Percentiles rank a stretch among this genome's conserved stretches.
phyloP scores from a whole-genome alignment of 2,888 invertebrate species.

The Dryococelus australis region DNA sequence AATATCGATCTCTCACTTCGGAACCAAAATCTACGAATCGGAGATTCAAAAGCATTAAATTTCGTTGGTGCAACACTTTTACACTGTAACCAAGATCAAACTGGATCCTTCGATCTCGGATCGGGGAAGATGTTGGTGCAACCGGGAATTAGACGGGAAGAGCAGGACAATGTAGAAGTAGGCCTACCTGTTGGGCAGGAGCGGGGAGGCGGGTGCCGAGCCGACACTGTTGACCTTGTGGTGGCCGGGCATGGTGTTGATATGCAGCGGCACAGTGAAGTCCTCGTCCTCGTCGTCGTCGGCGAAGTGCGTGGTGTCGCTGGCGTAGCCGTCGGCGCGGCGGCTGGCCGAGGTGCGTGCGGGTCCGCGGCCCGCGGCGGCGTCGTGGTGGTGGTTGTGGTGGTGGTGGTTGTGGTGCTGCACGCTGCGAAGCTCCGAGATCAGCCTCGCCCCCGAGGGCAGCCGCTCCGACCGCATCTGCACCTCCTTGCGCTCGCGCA shows the following conservation, averaged over 20 bases:
- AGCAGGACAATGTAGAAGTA: background rate
- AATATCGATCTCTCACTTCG: too few relatives aligned
- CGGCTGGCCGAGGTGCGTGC: constrained; percentile 60
- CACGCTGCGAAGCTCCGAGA: constrained; percentile 65
- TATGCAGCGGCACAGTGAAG: constrained; percentile 73
- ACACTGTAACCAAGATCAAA: too few relatives aligned
- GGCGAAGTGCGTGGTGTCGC: constrained; percentile 79
- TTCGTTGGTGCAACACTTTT: too few relatives aligned
- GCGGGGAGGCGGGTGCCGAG: constrained; percentile 61
- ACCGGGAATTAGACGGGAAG: too few relatives aligned
- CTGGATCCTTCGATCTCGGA: too few relatives aligned
- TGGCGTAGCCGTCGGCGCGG: constrained; percentile 76
- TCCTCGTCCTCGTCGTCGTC: constrained; percentile 76
- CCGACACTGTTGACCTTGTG: constrained; percentile 51
- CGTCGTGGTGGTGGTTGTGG: constrained; percentile 23
- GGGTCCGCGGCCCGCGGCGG: constrained; percentile 37
- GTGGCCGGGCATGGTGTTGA: constrained; percentile 59
- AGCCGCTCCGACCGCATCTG: constrained; percentile 75
- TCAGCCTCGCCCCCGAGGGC: constrained; percentile 71
- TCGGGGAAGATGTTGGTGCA: too few relatives aligned
- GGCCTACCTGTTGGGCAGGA: constrained; percentile 56
- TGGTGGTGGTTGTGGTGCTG: constrained; percentile 59
- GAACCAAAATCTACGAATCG: too few relatives aligned
- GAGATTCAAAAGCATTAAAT: too few relatives aligned
- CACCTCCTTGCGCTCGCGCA: constrained; percentile 78